Evolutionary conservation across 53 echinoderm and acorn worm genomes (phyloP), one percentile per base, ranked within the genome.

Genomic region (Patiria pectinifera): DNA sequence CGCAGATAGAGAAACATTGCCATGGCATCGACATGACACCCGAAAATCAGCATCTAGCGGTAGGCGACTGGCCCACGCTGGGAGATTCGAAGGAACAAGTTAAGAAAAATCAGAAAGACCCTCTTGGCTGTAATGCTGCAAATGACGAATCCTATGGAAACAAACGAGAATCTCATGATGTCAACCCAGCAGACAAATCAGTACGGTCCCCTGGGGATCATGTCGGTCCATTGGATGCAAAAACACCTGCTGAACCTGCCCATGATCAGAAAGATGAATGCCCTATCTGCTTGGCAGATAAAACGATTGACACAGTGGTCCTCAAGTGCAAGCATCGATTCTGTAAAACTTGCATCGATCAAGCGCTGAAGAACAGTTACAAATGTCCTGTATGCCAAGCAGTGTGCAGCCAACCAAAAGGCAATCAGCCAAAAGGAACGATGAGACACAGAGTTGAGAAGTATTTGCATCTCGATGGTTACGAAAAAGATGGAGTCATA

Each of bases 241-340:
- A 78, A 25, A 35, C 21, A 18, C 11, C 0, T 3, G 87, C 21
- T 72, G 16, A 80, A 9, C 22, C 91, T 35, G 93, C 26, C 58
- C 48, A 75, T 25, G 75, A 24, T 35, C 35, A 35, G 19, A 74
- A 53, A 58, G 70, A 89, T 48, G 70, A 61, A 19, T 93, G 93
- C 10, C 83, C 87, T 12, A 91, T 93, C 53, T 93, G 93, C 71
- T 63, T 90, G 18, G 18, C 35, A 35, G 35, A 15, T 5, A 77
- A 61, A 0, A 61, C 45, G 0, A 61, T 44, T 48, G 72, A 74
- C 44, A 78, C 35, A 45, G 35, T 45, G 84, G 66, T n/a, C 25
- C 44, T 88, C 18, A 62, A 15, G 25, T 93, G 93, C 60, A 62
- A 78, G 53, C 93, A 93, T 79, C 24, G 69, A 46, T 93, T 93